Evolutionary conservation across 2,888 invertebrate genomes (phyloP).

Genomic region (Orthosia cruda): DNA sequence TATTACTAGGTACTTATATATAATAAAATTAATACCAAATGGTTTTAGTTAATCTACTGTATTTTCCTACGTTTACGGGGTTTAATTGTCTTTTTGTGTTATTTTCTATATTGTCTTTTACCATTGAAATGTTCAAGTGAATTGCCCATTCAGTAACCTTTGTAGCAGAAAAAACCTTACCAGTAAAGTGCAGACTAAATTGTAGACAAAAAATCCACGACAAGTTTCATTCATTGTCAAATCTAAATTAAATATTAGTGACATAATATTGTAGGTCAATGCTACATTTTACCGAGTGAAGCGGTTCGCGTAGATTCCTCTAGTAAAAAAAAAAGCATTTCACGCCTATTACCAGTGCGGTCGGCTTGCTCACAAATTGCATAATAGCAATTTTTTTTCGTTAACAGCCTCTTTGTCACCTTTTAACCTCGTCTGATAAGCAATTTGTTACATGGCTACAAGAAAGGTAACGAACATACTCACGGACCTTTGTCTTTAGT

Average conservation of each 20-base stretch:
- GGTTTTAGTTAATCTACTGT: no score
- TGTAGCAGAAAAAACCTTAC: neutral
- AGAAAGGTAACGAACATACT: slow-evolving; percentile 84
- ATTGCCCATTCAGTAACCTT: no score
- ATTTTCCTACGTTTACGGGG: no score
- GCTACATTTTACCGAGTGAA: slow-evolving; percentile 54
- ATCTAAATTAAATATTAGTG: slow-evolving; percentile 42
- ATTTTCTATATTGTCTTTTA: no score
- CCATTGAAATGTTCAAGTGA: no score
- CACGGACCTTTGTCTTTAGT: slow-evolving; percentile 86
- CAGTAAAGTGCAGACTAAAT: neutral
- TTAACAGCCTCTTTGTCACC: slow-evolving; percentile 87
- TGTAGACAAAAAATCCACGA: slow-evolving; percentile 10
- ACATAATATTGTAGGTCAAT: slow-evolving; percentile 63
- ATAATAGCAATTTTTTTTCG: slow-evolving; percentile 84
- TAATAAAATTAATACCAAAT: no score
- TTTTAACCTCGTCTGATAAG: slow-evolving; percentile 89
- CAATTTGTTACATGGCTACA: slow-evolving; percentile 89
- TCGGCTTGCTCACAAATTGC: slow-evolving; percentile 78
- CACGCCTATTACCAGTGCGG: slow-evolving; percentile 81
- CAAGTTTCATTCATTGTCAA: slow-evolving; percentile 30
- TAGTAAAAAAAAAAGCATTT: slow-evolving; percentile 79
- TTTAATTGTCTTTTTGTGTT: no score
- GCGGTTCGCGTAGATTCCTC: slow-evolving; percentile 68
- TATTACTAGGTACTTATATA: no score